These are phyloP conservation scores for Planiliza haematocheilus DNA, from an alignment of 2,113 vertebrate species.

Conservation along the genomic window DNA sequence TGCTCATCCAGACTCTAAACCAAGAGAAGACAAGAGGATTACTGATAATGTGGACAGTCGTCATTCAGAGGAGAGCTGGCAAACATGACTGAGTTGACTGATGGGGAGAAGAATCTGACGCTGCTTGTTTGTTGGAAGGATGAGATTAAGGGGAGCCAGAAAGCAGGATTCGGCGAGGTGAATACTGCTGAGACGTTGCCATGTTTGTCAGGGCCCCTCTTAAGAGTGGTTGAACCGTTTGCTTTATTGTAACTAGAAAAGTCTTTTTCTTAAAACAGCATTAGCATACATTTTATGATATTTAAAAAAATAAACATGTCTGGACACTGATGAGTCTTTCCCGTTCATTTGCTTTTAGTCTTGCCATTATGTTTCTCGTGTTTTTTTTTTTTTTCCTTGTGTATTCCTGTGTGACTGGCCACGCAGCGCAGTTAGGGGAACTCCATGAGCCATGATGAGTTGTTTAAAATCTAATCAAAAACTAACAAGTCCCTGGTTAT, in stretches of 20 bases:
- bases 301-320: neutral
- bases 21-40: conserved; percentile 91
- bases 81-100: conserved; percentile 88
- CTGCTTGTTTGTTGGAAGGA: conserved; percentile 95
- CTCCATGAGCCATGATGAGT: conserved; percentile 81
- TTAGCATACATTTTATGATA: neutral
- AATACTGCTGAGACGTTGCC: conserved; percentile 90
- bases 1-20: conserved; percentile 91
- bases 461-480: conserved; percentile 87
- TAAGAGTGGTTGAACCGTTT: conserved; percentile 35
- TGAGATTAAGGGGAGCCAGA: conserved; percentile 90
- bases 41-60: conserved; percentile 90
- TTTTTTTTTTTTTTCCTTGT: conserved; percentile 42
- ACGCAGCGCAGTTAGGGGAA: conserved; percentile 61
- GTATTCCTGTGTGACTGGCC: conserved; percentile 62
- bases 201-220: conserved; percentile 74
- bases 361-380: conserved; percentile 26
- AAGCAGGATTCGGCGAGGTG: conserved; percentile 89
- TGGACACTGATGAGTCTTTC: conserved; percentile 33
- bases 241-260: conserved; percentile 50
- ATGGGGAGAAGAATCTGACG: conserved; percentile 87
- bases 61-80: conserved; percentile 89
- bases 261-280: conserved; percentile 6
- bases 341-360: conserved; percentile 56
- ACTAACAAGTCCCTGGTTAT: conserved; percentile 86